These are phyloP conservation scores for Anas georgica DNA, from an alignment of 2,797 vertebrate genomes.

Conservation along the genomic window DNA sequence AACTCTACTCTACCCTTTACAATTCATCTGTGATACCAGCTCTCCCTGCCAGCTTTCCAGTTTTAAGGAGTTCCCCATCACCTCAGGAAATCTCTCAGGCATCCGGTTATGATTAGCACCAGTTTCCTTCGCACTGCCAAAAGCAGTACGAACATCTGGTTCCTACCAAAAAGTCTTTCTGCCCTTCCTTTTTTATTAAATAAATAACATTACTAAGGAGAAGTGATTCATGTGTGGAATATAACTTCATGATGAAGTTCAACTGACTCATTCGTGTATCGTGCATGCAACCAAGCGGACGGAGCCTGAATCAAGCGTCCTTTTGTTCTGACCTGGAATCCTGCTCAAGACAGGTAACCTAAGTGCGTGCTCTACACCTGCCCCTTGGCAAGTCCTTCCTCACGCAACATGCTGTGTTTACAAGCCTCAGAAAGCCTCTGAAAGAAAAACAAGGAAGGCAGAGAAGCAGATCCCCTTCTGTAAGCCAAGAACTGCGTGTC, in stretches of 20 bases:
- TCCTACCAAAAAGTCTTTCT: constrained; percentile 17
- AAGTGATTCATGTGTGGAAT: not conserved
- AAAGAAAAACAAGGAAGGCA: not conserved
- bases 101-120: constrained; percentile 3
- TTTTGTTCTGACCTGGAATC: not conserved
- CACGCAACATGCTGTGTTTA: not conserved
- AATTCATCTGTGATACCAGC: not conserved
- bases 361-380: not conserved
- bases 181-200: constrained; percentile 2
- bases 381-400: not conserved
- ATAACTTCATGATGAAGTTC: not conserved
- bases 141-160: constrained; percentile 28
- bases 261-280: not conserved
- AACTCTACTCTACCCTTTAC: not conserved
- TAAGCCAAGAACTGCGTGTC: not conserved
- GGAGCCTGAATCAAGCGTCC: not conserved
- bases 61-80: constrained; percentile 14
- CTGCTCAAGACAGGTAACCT: not conserved
- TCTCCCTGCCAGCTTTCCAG: constrained; percentile 7
- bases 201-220: not conserved
- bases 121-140: not conserved
- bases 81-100: constrained; percentile 25
- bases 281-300: not conserved
- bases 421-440: not conserved
- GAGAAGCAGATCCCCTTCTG: not conserved